Evolutionary conservation across 2,113 vertebrate species (phyloP), one percentile per base, ranked within the genome.

Genomic region (Chionis minor): DNA sequence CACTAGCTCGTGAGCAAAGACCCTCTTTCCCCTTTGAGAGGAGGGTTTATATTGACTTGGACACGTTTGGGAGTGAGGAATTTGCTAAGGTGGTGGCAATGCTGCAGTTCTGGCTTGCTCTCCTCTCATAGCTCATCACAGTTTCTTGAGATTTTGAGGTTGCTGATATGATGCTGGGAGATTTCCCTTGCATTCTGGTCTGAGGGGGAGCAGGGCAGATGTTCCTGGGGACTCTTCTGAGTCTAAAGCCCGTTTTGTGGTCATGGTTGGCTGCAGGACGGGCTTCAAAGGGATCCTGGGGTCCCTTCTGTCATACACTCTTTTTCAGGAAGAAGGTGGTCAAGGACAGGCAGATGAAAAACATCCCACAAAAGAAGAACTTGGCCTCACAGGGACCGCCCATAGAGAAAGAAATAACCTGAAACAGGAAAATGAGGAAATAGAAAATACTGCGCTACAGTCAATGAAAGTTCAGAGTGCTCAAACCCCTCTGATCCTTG

Each of bases 111-210:
- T 62, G 12, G 14, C 59, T 92, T 70, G 18, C n/a, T 81, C 19
- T 86, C 20, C 91, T 27, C 54, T 42, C 0, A 0, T 16, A 56
- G 40, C 1, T 70, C 45, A 27, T 32, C 3, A 14, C 5, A 7
- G 20, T 73, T 73, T 40, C 40, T 70, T 45, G 30, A 78, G 24
- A 70, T 58, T 66, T 42, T 70, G 63, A 62, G 58, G 40, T 18
- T 73, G 33, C 11, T 89, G 35, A 17, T 42, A 30, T 1, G 4
- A 55, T 51, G 54, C 38, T 61, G 32, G 33, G 77, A 28, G 18
- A 33, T 66, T 91, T 86, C 40, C 28, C n/a, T 35, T 28, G n/a
- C 13, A 5, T 72, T 81, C 32, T 52, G 15, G 19, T 47, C 54
- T 18, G 6, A 67, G 12, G 27, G 3, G 10, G 32, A 42, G 42